Conservation (phyloP, 2,113 vertebrate species). For the Reinhardtius hippoglossoides region DNA sequence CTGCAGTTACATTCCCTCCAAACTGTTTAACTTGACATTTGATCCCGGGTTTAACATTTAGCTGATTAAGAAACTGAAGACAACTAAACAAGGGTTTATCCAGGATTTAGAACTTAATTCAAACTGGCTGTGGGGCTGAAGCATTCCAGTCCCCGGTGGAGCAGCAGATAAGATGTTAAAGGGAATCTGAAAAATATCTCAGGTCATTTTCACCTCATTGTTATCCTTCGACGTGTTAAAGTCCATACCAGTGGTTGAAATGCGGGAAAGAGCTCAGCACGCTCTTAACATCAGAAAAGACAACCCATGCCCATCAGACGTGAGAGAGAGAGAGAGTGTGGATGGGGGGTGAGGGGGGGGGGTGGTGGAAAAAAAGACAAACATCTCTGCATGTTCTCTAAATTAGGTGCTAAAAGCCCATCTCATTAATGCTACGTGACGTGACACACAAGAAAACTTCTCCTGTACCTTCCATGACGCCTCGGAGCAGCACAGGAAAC, state of each 20-base stretch:
- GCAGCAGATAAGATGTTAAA: slow-evolving; percentile 29
- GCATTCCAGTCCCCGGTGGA: not conserved
- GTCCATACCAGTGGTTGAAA: slow-evolving; percentile 32
- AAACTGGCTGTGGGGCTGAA: not conserved
- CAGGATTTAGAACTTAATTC: not conserved
- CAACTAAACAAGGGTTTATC: not conserved
- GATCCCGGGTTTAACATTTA: not conserved
- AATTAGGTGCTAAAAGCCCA: slow-evolving; percentile 76
- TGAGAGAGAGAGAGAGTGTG: slow-evolving; percentile 49
- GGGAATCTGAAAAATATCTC: slow-evolving; percentile 36
- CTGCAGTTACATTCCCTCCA: not conserved
- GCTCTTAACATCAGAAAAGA: slow-evolving; percentile 68
- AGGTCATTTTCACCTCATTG: slow-evolving; percentile 42
- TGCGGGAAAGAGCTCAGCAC: slow-evolving; percentile 44
- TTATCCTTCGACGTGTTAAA: slow-evolving; percentile 28
- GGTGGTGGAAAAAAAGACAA: slow-evolving; percentile 54
- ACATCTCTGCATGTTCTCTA: slow-evolving; percentile 66
- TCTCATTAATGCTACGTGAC: slow-evolving; percentile 66
- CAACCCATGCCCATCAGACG: slow-evolving; percentile 42
- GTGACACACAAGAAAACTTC: slow-evolving; percentile 45
- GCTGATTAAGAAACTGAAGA: not conserved
- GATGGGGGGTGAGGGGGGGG: slow-evolving; percentile 30
- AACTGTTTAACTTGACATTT: not conserved
- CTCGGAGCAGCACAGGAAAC: slow-evolving; percentile 23
- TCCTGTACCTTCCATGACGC: slow-evolving; percentile 79